Evolutionary conservation across 2,113 vertebrate genomes (phyloP).

Genomic region (Coregonus clupeaformis): DNA sequence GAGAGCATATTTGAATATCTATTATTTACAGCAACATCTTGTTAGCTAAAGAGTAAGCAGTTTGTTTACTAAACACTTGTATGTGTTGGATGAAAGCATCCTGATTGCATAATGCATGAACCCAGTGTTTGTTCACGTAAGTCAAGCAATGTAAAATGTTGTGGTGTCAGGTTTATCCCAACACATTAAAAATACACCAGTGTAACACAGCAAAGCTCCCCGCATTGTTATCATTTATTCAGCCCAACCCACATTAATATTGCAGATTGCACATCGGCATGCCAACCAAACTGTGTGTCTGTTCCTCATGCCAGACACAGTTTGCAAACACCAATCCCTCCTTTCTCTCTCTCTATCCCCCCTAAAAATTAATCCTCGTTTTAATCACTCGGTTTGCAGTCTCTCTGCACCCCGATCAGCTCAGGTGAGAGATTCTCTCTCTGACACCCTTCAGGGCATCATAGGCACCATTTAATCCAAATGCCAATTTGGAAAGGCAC

Average conservation of each 20-base stretch:
- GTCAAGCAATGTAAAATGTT: constrained; percentile 61
- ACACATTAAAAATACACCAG: constrained; percentile 76
- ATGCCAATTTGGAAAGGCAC: constrained; percentile 75
- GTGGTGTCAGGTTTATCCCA: constrained; percentile 64
- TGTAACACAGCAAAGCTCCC: constrained; percentile 55
- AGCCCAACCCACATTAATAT: constrained; percentile 71
- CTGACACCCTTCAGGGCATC: constrained; percentile 71
- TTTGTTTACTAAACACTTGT: constrained; percentile 80
- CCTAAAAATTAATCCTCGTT: constrained; percentile 69
- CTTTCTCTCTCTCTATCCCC: constrained; percentile 5
- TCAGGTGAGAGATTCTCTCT: constrained; percentile 69
- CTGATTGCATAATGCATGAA: constrained; percentile 73
- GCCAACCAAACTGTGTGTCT: constrained; percentile 26
- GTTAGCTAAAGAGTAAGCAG: constrained; percentile 71
- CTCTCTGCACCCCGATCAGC: constrained; percentile 65
- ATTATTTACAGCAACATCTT: constrained; percentile 79
- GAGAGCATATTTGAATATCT: constrained; percentile 69
- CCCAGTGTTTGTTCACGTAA: constrained; percentile 60
- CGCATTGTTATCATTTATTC: constrained; percentile 71
- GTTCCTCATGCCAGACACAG: constrained; percentile 5
- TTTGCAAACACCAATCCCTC: constrained; percentile 27
- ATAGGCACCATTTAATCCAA: constrained; percentile 76
- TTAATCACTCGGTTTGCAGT: constrained; percentile 57
- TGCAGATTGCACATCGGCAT: constrained; percentile 61
- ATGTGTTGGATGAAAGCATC: constrained; percentile 52